These are phyloP conservation scores for Mionectes olivaceus DNA, from an alignment of 2,797 vertebrate species.

Conservation along the genomic window DNA sequence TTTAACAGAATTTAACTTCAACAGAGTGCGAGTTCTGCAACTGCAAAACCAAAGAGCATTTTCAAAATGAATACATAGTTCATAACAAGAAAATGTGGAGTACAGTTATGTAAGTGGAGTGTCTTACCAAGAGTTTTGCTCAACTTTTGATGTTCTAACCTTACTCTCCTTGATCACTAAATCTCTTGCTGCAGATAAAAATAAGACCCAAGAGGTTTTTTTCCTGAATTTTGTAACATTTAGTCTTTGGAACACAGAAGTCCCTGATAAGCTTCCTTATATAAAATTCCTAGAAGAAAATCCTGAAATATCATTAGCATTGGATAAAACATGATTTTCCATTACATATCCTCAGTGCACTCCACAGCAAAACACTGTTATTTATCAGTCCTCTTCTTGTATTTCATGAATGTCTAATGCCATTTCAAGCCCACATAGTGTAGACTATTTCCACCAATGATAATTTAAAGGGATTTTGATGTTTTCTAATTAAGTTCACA, in stretches of 20 bases:
- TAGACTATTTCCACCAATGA: not conserved
- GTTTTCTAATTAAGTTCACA: not conserved
- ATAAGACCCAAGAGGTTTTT: not conserved
- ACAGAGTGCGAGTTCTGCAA: not conserved
- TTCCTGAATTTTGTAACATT: not conserved
- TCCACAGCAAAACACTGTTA: not conserved
- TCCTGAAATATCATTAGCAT: not conserved
- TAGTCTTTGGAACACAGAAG: not conserved
- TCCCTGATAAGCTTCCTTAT: not conserved
- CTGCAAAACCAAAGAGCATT: not conserved
- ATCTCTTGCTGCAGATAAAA: not conserved
- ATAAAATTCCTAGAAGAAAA: not conserved
- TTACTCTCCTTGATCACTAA: not conserved
- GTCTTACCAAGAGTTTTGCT: not conserved
- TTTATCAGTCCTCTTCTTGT: not conserved
- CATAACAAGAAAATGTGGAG: not conserved
- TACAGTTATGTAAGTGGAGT: not conserved
- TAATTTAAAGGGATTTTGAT: not conserved
- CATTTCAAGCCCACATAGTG: not conserved
- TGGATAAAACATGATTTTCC: not conserved
- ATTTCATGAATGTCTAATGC: not conserved
- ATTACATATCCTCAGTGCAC: not conserved
- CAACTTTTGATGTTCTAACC: not conserved
- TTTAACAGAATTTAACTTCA: not conserved
- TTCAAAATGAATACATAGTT: not conserved